These are phyloP conservation scores for Corythornis cristatus DNA, from an alignment of 2,113 vertebrate genomes.

Conservation along the genomic window DNA sequence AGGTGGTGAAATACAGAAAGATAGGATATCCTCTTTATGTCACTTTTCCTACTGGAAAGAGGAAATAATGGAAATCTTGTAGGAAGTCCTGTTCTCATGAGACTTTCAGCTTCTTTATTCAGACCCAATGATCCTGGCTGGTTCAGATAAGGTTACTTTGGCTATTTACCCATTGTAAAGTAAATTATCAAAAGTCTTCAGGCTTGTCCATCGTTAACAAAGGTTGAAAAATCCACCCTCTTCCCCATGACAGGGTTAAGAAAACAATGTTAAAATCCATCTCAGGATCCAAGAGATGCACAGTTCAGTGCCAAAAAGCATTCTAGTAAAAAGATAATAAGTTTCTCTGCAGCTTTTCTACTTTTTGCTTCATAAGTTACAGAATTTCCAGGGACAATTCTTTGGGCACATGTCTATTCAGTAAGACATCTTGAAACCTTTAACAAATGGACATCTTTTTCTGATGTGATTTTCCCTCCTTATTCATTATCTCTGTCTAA, in stretches of 20 bases:
- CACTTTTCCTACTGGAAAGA: constrained; percentile 50
- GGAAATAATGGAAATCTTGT: constrained; percentile 52
- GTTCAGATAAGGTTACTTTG: constrained; percentile 64
- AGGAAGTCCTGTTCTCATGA: constrained; percentile 37
- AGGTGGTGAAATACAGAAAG: constrained; percentile 36
- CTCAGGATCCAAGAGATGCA: background rate
- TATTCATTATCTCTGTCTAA: background rate
- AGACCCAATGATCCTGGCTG: constrained; percentile 24
- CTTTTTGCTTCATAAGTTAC: background rate
- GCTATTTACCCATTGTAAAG: constrained; percentile 47
- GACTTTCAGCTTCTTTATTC: constrained; percentile 41
- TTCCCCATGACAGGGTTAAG: constrained; percentile 26
- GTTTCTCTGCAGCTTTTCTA: background rate
- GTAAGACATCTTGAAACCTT: background rate
- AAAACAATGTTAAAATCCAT: constrained; percentile 30
- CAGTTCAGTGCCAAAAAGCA: background rate
- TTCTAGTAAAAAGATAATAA: background rate
- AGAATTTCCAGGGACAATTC: background rate
- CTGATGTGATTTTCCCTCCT: background rate
- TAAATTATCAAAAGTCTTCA: constrained; percentile 52
- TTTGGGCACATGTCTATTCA: background rate
- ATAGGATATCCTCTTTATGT: constrained; percentile 56
- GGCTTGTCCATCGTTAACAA: constrained; percentile 29
- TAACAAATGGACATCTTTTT: background rate
- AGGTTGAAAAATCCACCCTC: constrained; percentile 20